phyloP scores from a whole-genome alignment of 2,888 invertebrate genomes.

The Osedax fenrisi region DNA sequence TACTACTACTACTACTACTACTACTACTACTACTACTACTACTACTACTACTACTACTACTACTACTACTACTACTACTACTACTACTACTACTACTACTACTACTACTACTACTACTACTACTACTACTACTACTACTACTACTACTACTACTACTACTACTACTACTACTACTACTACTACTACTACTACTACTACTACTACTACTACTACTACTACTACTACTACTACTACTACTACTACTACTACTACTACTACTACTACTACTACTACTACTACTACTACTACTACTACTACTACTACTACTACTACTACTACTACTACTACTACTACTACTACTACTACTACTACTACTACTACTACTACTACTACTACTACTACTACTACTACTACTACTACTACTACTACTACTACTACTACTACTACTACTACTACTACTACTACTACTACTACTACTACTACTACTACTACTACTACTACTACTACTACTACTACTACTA shows the following conservation, averaged over 20 bases:
- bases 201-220: neutral
- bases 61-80: too few species aligned
- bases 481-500: neutral
- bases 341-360: neutral
- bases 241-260: neutral
- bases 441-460: neutral
- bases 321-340: neutral
- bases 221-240: constrained; percentile 8
- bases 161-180: neutral
- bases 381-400: neutral
- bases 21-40: too few species aligned
- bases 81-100: too few species aligned
- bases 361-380: neutral
- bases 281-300: neutral
- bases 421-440: neutral
- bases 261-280: neutral
- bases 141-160: too few species aligned
- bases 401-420: neutral
- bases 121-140: too few species aligned
- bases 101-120: too few species aligned
- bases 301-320: neutral
- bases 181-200: neutral
- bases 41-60: too few species aligned
- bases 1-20: too few species aligned
- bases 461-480: neutral